These are phyloP conservation scores for Saiga tatarica DNA, from an alignment of 2,113 vertebrate genomes.

Conservation along the genomic window DNA sequence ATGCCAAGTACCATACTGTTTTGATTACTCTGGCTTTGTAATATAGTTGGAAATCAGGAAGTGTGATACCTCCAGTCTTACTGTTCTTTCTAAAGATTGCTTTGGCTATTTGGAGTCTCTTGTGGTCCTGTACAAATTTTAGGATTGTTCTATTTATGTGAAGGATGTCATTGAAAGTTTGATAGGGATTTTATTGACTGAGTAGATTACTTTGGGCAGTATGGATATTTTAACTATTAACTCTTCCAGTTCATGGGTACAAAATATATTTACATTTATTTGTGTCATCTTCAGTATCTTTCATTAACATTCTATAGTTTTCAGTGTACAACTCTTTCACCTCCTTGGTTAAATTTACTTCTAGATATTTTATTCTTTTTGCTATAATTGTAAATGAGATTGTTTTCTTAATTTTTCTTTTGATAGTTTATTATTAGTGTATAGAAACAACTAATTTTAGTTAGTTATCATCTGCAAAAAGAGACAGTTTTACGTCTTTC, in stretches of 20 bases:
- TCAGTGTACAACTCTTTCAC: background rate
- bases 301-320: background rate
- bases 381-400: background rate
- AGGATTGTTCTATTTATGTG: constrained; percentile 2
- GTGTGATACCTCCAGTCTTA: background rate
- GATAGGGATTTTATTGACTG: background rate
- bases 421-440: constrained; percentile 10
- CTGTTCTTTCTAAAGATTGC: background rate
- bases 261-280: background rate
- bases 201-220: background rate
- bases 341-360: background rate
- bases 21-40: background rate
- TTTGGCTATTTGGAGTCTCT: background rate
- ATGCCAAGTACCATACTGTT: background rate
- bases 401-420: constrained; percentile 14
- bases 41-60: background rate
- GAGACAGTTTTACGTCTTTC: constrained; percentile 23
- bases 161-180: constrained; percentile 5
- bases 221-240: constrained; percentile 16
- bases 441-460: constrained; percentile 35
- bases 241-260: background rate
- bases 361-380: constrained; percentile 7
- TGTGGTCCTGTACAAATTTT: background rate
- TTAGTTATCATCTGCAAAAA: constrained; percentile 41
- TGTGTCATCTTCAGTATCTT: background rate